Evolutionary conservation across 2,888 invertebrate genomes (phyloP).

Genomic region (Clanis bilineata): DNA sequence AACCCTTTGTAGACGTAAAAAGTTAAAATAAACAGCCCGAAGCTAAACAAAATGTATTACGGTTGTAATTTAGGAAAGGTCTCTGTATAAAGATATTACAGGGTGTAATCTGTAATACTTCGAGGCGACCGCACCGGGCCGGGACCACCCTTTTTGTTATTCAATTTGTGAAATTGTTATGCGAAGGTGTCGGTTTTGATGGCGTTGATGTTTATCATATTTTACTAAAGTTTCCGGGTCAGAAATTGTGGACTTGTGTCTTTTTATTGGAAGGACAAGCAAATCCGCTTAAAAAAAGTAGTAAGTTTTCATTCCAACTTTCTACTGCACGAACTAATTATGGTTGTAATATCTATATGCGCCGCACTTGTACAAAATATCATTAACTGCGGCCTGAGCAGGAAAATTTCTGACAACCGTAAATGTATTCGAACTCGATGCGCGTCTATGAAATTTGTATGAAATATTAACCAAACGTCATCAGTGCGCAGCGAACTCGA

Average conservation of each 20-base stretch:
- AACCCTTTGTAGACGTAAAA: constrained; percentile 16
- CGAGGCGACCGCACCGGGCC: background rate
- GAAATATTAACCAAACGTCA: too few species aligned
- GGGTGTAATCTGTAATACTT: constrained; percentile 21
- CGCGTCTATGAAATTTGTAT: too few species aligned
- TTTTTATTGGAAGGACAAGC: too few species aligned
- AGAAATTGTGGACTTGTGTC: background rate
- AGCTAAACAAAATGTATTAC: constrained; percentile 17
- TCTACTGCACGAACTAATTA: too few species aligned
- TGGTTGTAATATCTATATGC: too few species aligned
- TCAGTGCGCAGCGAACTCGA: too few species aligned
- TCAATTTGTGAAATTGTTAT: constrained; percentile 13
- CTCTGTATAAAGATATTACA: constrained; percentile 23
- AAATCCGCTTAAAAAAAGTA: too few species aligned
- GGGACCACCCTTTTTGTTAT: constrained; percentile 1
- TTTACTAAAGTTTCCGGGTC: background rate
- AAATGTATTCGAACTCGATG: too few species aligned
- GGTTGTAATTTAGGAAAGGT: constrained; percentile 23
- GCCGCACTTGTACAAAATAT: too few species aligned
- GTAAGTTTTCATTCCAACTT: too few species aligned
- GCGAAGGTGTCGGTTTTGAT: background rate
- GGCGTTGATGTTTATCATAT: background rate
- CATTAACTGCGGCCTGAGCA: too few species aligned
- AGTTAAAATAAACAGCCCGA: constrained; percentile 18
- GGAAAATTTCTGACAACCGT: too few species aligned